Percentiles rank a stretch among this genome's conserved stretches.
Evolutionary conservation across 1,140 invertebrate genomes (phyloP).

Genomic region (Bombus superbus): DNA sequence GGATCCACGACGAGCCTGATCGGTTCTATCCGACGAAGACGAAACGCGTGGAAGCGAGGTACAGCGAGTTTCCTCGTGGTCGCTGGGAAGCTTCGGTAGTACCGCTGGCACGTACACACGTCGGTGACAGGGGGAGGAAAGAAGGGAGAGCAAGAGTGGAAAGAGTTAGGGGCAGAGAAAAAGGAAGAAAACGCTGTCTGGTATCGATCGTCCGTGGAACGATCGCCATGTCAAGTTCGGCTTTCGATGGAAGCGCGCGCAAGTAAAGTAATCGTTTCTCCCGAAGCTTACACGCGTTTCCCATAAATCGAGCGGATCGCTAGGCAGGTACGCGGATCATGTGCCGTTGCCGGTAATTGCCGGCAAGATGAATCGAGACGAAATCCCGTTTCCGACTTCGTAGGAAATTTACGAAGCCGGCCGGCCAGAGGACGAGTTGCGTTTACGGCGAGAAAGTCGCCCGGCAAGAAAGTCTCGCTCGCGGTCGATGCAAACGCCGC

Average conservation of each 20-base stretch:
- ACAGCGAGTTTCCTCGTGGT: neutral
- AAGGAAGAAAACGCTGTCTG: conserved; percentile 12
- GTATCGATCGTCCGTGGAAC: conserved; percentile 40
- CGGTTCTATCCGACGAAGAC: conserved; percentile 21
- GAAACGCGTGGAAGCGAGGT: neutral
- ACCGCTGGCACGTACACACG: conserved; percentile 23
- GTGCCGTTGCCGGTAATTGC: conserved; percentile 68
- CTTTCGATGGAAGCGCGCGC: conserved; percentile 49
- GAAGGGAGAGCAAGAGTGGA: too few relatives aligned
- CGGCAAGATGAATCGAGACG: conserved; percentile 70
- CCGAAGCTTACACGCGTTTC: conserved; percentile 52
- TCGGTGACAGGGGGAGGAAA: too few relatives aligned
- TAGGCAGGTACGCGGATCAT: conserved; percentile 63
- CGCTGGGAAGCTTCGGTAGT: neutral
- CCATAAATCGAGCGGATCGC: conserved; percentile 64
- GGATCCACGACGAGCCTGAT: conserved; percentile 18
- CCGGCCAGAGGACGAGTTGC: conserved; percentile 22
- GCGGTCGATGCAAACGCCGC: conserved; percentile 58
- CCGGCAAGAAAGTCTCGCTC: conserved; percentile 56
- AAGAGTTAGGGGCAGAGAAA: neutral
- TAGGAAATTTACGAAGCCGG: conserved; percentile 69
- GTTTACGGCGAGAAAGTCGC: conserved; percentile 73
- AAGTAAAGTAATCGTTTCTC: conserved; percentile 61
- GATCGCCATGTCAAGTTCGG: conserved; percentile 51
- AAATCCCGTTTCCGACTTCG: conserved; percentile 70